Evolutionary conservation across 1,140 invertebrate genomes (phyloP), one percentile per base, ranked within the genome.

Genomic region (Procambarus clarkii): DNA sequence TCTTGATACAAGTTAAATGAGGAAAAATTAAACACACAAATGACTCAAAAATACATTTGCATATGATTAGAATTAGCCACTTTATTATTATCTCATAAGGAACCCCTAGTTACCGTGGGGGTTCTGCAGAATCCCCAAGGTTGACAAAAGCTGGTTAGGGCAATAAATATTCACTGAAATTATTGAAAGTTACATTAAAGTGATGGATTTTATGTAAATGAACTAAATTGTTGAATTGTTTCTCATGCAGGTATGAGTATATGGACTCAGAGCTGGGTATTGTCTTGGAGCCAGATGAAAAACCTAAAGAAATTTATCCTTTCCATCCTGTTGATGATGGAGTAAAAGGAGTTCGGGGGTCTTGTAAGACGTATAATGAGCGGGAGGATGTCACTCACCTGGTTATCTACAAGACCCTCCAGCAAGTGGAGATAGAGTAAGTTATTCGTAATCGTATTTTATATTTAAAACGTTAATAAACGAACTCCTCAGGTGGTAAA

Each of bases 281-380:
- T 92, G 88, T 93, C 89, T 89, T 94, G 93, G 93, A 94, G 60
- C 92, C 93, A 44, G 94, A 95, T 91, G 76, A 87, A 21, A 93
- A 94, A n/a, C 95, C 95, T 3, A 93, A 95, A 76, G 95, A 97
- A 87, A 96, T 97, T 92, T 97, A 97, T 93, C 95, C 95, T 7
- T 95, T 96, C 93, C 94, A 92, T 44, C 95, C 95, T 13, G 94
- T 97, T 24, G 95, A 96, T n/a, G 93, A 94, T 54, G 94, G 94
- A 4, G 71, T 46, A 11, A 76, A 80, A 86, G 95, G 95, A 18
- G 94, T 96, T 8, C 95, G 95, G 91, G 97, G 97, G 18, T 98
- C 97, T 11, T 98, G 97, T 94, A 93, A 95, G 0, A 95, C 95
- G 18, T 98, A 96, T 93, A 82, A 96, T 3, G 95, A 94, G 44